A percentile compares a stretch with the other conserved stretches of the same genome.
Evolutionary conservation across 2,113 vertebrate species (phyloP).

Genomic region (Dromiciops gliroides): DNA sequence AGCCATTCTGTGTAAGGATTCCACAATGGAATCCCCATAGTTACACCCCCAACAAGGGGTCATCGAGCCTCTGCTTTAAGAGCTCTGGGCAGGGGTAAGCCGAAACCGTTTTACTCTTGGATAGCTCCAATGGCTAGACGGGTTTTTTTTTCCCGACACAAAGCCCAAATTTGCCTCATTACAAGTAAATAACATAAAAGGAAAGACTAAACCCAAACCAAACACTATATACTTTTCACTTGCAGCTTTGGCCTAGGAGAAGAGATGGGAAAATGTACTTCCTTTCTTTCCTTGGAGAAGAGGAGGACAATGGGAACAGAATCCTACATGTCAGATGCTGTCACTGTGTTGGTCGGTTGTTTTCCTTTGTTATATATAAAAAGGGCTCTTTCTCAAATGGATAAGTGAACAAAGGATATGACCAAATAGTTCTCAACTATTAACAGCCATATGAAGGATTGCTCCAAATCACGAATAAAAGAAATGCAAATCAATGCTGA

Average conservation of each 20-base stretch:
- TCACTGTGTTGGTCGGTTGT: background rate
- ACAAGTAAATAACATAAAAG: background rate
- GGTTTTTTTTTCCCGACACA: background rate
- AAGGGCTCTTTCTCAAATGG: background rate
- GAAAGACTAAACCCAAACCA: background rate
- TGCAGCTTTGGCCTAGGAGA: background rate
- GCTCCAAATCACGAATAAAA: background rate
- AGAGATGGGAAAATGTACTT: background rate
- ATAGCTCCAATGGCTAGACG: background rate
- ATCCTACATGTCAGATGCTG: background rate
- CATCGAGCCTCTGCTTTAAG: background rate
- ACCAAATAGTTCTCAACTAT: background rate
- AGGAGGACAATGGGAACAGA: background rate
- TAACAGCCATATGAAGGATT: background rate
- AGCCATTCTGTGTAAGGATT: background rate
- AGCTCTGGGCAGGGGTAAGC: background rate
- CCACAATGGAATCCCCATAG: background rate
- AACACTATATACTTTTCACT: background rate
- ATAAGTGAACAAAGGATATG: background rate
- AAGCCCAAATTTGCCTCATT: background rate
- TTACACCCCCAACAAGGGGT: background rate
- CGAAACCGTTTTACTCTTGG: background rate
- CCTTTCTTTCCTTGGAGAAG: background rate
- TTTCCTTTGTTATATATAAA: background rate
- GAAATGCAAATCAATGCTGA: background rate